phyloP scores from a whole-genome alignment of 2,888 invertebrate species.

The Ormyrus labotus region DNA sequence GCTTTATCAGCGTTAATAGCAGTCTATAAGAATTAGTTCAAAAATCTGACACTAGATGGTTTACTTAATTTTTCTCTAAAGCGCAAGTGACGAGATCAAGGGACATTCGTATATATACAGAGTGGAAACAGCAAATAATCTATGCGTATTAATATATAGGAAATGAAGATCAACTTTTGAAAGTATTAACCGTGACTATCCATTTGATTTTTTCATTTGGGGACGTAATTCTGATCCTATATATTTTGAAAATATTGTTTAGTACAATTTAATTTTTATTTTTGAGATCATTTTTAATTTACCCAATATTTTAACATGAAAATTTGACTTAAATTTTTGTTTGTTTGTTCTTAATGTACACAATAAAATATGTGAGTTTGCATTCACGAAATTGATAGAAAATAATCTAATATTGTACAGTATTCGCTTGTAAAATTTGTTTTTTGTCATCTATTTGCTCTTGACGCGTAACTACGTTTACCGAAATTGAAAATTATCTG shows the following conservation, averaged over 20 bases:
- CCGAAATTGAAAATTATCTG: too few relatives aligned
- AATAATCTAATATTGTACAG: too few relatives aligned
- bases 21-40: too few relatives aligned
- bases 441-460: too few relatives aligned
- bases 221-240: constrained; percentile 68
- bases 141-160: constrained; percentile 47
- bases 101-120: constrained; percentile 27
- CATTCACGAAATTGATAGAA: too few relatives aligned
- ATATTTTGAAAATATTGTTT: constrained; percentile 16
- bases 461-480: too few relatives aligned
- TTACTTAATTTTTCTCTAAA: not conserved
- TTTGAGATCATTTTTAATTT: not conserved
- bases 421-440: too few relatives aligned
- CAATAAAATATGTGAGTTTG: too few relatives aligned
- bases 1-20: too few relatives aligned
- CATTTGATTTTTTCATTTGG: constrained; percentile 48
- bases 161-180: constrained; percentile 60
- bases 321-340: too few relatives aligned
- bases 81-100: constrained; percentile 32
- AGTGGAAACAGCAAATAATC: not conserved
- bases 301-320: too few relatives aligned
- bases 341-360: too few relatives aligned
- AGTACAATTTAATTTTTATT: not conserved
- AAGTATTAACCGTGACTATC: constrained; percentile 59
- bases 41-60: constrained; percentile 13